Evolutionary conservation across 2,888 invertebrate genomes (phyloP), one percentile per base, ranked within the genome.

Genomic region (Ischnus inquisitorius): DNA sequence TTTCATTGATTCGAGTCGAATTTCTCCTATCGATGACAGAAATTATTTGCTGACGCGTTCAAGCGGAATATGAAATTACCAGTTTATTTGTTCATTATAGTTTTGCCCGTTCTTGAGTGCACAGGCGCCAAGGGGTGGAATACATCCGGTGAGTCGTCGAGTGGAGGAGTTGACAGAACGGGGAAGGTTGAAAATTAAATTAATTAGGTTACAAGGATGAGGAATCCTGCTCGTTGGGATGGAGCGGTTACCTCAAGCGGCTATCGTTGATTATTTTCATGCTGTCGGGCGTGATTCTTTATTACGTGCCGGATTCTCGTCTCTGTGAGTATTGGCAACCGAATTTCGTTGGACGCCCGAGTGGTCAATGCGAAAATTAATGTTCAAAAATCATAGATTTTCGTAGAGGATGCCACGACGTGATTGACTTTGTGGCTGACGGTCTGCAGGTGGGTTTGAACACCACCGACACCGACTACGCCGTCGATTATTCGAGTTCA

Each of bases 271-370:
- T 89, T 12, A 77, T 80, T 51, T 80, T 89, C 39, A 87, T 90
- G 77, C 51, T 91, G 10, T 88, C 85, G 8, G 87, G 85, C 10
- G 82, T 89, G 16, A 60, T 91, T 54, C 86, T 92, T 14, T 92
- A 92, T 83, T 91, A 90, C 51, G 78, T 92, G 46, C 93, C 92
- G 3, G 87, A 89, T 82, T 88, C 91, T 41, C 91, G 93, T 68
- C 88, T 87, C 71, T 88, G 93, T 92, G 86, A 92, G 92, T 25
- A 57, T 57, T 1, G 6, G 4, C 3, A 57, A 57, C 16, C 2
- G 8, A 51, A 19, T 8, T 19, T 51, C 3, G 19, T 4, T 34
- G 10, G 12, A 54, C 10, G 1, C 3, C 12, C 12, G 3, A 3
- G 1, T 3, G 19, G 22, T 22, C 10, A 3, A 22, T 22, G 54